Evolutionary conservation across 2,113 vertebrate species (phyloP).

Genomic region (Paralichthys olivaceus): DNA sequence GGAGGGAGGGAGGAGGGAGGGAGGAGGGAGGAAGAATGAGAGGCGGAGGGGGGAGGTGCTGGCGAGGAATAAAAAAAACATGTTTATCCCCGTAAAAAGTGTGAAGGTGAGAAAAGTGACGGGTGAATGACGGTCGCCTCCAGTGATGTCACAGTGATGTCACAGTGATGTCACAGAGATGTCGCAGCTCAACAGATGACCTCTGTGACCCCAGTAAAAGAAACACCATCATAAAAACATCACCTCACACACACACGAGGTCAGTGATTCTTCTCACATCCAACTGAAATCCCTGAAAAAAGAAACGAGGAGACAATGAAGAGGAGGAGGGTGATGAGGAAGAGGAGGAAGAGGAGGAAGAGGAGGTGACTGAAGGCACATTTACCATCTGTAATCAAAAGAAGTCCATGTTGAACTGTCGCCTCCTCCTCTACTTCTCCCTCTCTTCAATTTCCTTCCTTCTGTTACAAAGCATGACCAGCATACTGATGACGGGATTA

Average conservation of each 20-base stretch:
- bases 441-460: conserved; percentile 62
- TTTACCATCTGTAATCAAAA: conserved; percentile 76
- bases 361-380: conserved; percentile 55
- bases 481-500: conserved; percentile 71
- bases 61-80: not conserved
- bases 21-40: not conserved
- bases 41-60: not conserved
- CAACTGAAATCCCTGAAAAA: conserved; percentile 46
- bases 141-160: not conserved
- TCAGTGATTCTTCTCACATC: conserved; percentile 54
- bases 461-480: conserved; percentile 63
- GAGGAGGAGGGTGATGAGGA: conserved; percentile 26
- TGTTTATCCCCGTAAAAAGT: not conserved
- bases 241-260: conserved; percentile 11
- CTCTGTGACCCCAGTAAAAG: conserved; percentile 30
- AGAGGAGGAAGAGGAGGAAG: conserved; percentile 18
- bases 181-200: conserved; percentile 5
- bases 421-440: conserved; percentile 27
- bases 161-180: not conserved
- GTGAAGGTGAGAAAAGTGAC: not conserved
- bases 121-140: not conserved
- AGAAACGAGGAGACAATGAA: conserved; percentile 26
- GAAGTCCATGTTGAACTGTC: conserved; percentile 60
- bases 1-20: not conserved
- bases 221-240: conserved; percentile 6